Evolutionary conservation across 2,888 invertebrate genomes (phyloP).

Genomic region (Hylaea fasciaria): DNA sequence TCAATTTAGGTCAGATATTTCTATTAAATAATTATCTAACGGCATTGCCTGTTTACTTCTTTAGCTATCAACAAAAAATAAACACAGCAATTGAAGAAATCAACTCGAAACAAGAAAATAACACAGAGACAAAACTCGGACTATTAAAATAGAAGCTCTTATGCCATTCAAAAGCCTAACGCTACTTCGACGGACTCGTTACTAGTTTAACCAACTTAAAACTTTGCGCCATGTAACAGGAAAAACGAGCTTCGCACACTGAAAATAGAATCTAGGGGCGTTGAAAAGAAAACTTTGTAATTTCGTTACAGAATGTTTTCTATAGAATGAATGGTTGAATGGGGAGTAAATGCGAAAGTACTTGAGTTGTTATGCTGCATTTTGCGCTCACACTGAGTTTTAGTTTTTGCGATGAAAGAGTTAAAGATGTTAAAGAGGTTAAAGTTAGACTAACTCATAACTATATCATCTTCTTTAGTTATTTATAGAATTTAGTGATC

Average conservation of each 20-base stretch:
- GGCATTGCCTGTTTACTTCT: background rate
- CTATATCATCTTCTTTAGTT: too few relatives aligned
- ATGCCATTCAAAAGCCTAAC: slow-evolving; percentile 31
- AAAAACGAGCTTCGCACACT: slow-evolving; percentile 16
- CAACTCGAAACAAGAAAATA: slow-evolving; percentile 21
- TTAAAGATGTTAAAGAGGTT: too few relatives aligned
- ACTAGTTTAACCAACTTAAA: slow-evolving; percentile 28
- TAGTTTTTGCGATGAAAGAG: slow-evolving; percentile 17
- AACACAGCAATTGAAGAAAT: slow-evolving; percentile 19
- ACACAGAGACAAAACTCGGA: slow-evolving; percentile 25
- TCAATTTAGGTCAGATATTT: background rate
- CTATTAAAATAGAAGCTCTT: slow-evolving; percentile 26
- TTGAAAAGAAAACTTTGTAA: slow-evolving; percentile 24
- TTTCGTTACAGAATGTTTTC: slow-evolving; percentile 35
- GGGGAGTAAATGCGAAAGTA: slow-evolving; percentile 28
- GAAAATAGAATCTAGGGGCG: slow-evolving; percentile 16
- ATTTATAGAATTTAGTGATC: too few relatives aligned
- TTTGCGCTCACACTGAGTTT: slow-evolving; percentile 16
- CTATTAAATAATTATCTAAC: background rate
- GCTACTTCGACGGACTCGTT: slow-evolving; percentile 31
- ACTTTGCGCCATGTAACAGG: slow-evolving; percentile 18
- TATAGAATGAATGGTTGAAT: slow-evolving; percentile 34
- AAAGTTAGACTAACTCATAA: too few relatives aligned
- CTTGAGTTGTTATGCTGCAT: slow-evolving; percentile 31
- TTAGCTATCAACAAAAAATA: slow-evolving; percentile 4